These are phyloP conservation scores for Polyergus mexicanus DNA, from an alignment of 1,140 invertebrate species.

Conservation along the genomic window DNA sequence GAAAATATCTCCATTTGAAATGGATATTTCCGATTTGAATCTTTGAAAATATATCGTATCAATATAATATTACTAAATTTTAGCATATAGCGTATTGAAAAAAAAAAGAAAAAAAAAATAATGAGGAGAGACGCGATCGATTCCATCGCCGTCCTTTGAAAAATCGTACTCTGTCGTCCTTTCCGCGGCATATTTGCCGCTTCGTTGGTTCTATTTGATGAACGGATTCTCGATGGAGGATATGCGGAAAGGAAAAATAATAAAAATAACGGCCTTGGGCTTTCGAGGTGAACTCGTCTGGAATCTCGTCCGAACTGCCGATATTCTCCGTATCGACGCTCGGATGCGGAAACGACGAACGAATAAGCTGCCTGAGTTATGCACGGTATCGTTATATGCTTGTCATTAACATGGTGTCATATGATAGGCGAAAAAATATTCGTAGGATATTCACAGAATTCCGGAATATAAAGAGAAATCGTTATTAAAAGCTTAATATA, in stretches of 20 bases:
- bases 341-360: constrained; percentile 8
- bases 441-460: neutral
- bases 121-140: constrained; percentile 42
- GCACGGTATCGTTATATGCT: constrained; percentile 25
- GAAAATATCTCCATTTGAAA: too few species aligned
- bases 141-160: constrained; percentile 75
- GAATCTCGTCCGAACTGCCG: constrained; percentile 31
- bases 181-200: constrained; percentile 78
- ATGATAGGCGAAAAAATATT: neutral
- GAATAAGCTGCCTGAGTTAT: neutral
- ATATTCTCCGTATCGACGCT: constrained; percentile 43
- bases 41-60: neutral
- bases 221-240: constrained; percentile 75
- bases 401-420: constrained; percentile 5
- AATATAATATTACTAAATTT: constrained; percentile 15
- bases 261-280: constrained; percentile 65
- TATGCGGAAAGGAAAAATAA: constrained; percentile 76
- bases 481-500: neutral
- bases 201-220: constrained; percentile 80
- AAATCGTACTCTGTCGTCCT: constrained; percentile 78
- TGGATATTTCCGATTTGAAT: too few species aligned
- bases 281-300: constrained; percentile 54
- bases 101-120: neutral
- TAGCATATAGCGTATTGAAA: neutral
- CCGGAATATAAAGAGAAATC: constrained; percentile 4